Evolutionary conservation across 2,888 invertebrate genomes (phyloP).

Genomic region (Orgyia antiqua): DNA sequence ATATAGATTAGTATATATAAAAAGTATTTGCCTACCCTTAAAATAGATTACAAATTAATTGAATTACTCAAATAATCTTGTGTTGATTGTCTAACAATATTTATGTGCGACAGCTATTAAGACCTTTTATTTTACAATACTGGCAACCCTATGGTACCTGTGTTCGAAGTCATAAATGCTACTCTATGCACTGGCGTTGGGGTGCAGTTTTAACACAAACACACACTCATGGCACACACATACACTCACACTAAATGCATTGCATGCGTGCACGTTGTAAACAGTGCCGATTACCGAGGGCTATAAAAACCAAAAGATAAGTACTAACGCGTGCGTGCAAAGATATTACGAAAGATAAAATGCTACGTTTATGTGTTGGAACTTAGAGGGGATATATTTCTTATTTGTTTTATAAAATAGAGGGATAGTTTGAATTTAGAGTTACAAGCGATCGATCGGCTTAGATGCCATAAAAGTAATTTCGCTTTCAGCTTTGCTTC

Average conservation of each 20-base stretch:
- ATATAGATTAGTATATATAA: too few species aligned
- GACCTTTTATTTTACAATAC: slow-evolving; percentile 1
- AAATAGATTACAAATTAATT: too few species aligned
- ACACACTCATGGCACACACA: slow-evolving; percentile 12
- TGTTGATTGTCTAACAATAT: too few species aligned
- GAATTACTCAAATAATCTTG: too few species aligned
- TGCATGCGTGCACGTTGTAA: slow-evolving; percentile 23
- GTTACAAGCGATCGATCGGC: too few species aligned
- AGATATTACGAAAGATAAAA: slow-evolving; percentile 16
- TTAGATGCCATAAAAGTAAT: too few species aligned
- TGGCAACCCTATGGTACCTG: slow-evolving; percentile 27
- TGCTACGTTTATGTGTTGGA: slow-evolving; percentile 14
- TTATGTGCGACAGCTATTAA: too few species aligned
- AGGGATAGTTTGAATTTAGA: background rate
- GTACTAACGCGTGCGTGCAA: slow-evolving; percentile 13
- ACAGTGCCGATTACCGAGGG: slow-evolving; percentile 23
- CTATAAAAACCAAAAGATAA: slow-evolving; percentile 31
- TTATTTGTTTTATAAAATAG: slow-evolving; percentile 1
- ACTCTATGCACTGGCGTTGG: slow-evolving; percentile 21
- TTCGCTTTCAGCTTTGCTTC: too few species aligned
- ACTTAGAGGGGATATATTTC: slow-evolving; percentile 1
- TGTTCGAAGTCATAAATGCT: slow-evolving; percentile 29
- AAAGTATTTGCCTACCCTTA: too few species aligned
- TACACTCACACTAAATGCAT: slow-evolving; percentile 7
- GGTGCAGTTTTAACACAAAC: slow-evolving; percentile 28